Evolutionary conservation across 2,797 vertebrate species (phyloP), one percentile per base, ranked within the genome.

Genomic region (Xyrichtys novacula): DNA sequence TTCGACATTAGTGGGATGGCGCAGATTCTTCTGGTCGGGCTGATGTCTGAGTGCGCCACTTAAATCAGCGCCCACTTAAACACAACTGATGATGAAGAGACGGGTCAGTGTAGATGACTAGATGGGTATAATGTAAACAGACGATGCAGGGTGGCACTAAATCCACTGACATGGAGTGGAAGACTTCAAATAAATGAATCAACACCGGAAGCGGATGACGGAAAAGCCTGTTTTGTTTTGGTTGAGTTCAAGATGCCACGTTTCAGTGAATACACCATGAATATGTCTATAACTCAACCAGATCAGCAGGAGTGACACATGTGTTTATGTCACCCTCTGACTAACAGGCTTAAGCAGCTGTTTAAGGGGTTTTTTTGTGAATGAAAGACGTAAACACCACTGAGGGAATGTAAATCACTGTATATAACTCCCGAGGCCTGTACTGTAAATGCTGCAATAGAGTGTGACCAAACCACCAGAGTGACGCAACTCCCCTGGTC

Each of bases 301-400:
- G 56, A 31, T 67, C 43, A 44, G 59, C 25, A 2, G 14, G 42
- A 20, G 14, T 86, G 86, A 86, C 46, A 66, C 69, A 47, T 15
- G 60, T 14, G 57, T 23, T 46, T 6, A 52, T 39, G 36, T 74
- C 76, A 79, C 53, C 14, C 49, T 68, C 76, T 82, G 84, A 86
- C 74, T 66, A 83, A 86, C 55, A 20, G 46, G 68, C 49, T 74
- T 65, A 61, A 74, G 55, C 43, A 55, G 65, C 71, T 68, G 32
- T 76, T 80, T 64, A 52, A 67, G 74, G 11, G 20, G 46, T 23
- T n/a, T 70, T 29, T 74, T 71, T 59, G 17, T 59, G 17, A 76
- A 71, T 56, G 36, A 50, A 59, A 62, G 38, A 56, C 19, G 48
- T 31, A 85, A 74, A 74, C 56, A 28, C 26, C 7, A 2, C 22